Conservation (phyloP, 1,140 invertebrate genomes). For the Ylistrum balloti region DNA sequence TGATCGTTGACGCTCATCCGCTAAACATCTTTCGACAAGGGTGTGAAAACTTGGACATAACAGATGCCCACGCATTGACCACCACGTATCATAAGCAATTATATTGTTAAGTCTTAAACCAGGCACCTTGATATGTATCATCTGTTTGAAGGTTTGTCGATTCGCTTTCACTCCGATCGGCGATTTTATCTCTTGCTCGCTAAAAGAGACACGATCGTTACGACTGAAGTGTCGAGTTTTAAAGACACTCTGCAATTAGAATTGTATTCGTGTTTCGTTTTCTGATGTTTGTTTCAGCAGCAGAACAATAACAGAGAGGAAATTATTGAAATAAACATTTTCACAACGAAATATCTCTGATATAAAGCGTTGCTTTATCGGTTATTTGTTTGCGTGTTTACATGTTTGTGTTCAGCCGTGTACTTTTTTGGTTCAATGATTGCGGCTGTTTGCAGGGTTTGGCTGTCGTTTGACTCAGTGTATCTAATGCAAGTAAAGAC, state of each 20-base stretch:
- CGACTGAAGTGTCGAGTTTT: neutral
- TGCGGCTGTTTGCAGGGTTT: too few relatives aligned
- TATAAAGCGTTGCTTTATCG: neutral
- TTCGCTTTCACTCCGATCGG: neutral
- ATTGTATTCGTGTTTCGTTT: neutral
- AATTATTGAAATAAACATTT: neutral
- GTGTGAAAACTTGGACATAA: neutral
- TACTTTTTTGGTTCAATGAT: too few relatives aligned
- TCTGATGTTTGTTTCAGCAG: neutral
- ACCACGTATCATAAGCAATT: neutral
- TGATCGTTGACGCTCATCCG: neutral
- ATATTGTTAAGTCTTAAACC: neutral
- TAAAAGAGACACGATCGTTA: neutral
- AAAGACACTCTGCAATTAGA: neutral
- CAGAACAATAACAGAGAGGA: neutral
- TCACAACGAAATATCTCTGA: neutral
- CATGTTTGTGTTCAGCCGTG: too few relatives aligned
- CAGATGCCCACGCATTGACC: neutral
- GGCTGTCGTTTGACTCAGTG: too few relatives aligned
- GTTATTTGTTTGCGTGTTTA: too few relatives aligned
- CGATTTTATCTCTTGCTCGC: neutral
- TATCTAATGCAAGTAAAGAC: too few relatives aligned
- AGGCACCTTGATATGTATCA: neutral
- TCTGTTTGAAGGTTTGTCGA: neutral
- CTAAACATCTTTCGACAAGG: neutral